Conservation (phyloP, 2,797 vertebrate genomes). For the Otus scops region DNA sequence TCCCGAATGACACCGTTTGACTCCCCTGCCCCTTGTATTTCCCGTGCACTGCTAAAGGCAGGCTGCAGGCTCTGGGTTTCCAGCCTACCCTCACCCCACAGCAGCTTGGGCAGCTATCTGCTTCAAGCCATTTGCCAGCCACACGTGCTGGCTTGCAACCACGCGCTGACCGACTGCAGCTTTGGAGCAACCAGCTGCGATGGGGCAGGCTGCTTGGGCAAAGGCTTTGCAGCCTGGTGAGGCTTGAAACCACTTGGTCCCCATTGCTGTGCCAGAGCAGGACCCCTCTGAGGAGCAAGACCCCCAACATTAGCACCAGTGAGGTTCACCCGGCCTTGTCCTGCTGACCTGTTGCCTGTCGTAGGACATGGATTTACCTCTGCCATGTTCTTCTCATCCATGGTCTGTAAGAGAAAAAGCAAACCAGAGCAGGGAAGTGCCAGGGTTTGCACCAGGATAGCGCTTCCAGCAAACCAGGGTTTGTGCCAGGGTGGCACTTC, state of each 20-base stretch:
- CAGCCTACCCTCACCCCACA: not conserved
- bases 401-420: rapidly evolving
- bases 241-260: not conserved
- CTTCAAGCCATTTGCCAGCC: not conserved
- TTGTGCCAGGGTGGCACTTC: not conserved
- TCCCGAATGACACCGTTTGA: not conserved
- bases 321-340: not conserved
- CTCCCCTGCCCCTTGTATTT: not conserved
- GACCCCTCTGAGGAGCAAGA: not conserved
- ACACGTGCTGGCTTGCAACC: not conserved
- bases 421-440: not conserved
- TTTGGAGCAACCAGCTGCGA: not conserved
- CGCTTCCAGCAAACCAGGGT: not conserved
- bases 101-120: not conserved
- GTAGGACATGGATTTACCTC: not conserved
- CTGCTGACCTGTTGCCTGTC: not conserved
- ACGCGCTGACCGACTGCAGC: rapidly evolving
- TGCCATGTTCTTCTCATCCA: not conserved
- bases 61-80: not conserved
- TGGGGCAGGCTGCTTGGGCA: not conserved
- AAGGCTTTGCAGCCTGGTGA: not conserved
- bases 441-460: not conserved
- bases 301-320: too few species aligned
- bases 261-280: not conserved
- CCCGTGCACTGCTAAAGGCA: not conserved